These are phyloP conservation scores for Meiosimyza decipiens DNA, from an alignment of 2,888 invertebrate genomes.

Conservation along the genomic window DNA sequence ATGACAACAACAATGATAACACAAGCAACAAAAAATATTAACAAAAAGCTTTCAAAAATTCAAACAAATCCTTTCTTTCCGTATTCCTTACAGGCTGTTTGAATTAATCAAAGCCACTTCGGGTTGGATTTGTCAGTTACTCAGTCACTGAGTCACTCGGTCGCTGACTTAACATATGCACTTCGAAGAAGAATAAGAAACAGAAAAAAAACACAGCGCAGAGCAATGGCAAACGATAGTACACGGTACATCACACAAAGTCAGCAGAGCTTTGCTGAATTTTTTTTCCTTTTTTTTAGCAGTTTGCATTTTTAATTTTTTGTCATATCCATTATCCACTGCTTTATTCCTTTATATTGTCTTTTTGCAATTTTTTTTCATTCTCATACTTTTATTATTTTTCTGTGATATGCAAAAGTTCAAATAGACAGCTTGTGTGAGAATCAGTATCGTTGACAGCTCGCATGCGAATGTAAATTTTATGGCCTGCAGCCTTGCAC, in stretches of 20 bases:
- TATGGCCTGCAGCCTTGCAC: neutral
- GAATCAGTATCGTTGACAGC: neutral
- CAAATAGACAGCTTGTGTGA: neutral
- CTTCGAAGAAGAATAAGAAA: neutral
- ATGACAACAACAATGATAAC: neutral
- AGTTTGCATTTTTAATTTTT: conserved; percentile 31
- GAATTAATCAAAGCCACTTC: conserved; percentile 15
- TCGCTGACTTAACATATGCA: conserved; percentile 3
- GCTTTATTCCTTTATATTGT: too few relatives aligned
- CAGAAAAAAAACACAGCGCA: neutral
- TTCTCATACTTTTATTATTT: neutral
- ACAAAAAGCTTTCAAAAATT: conserved; percentile 8
- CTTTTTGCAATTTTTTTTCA: neutral
- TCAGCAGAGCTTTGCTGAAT: conserved; percentile 23
- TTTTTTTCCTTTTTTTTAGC: conserved; percentile 41
- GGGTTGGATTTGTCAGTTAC: neutral
- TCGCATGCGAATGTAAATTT: neutral
- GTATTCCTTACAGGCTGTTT: neutral
- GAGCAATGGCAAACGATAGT: too few relatives aligned
- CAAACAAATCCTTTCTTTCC: neutral
- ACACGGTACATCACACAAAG: neutral
- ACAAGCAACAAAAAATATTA: neutral
- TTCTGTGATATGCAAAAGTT: neutral
- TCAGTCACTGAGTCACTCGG: conserved; percentile 9
- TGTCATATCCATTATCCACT: too few relatives aligned